phyloP scores from a whole-genome alignment of 2,888 invertebrate species.

The Drosophila falleni region DNA sequence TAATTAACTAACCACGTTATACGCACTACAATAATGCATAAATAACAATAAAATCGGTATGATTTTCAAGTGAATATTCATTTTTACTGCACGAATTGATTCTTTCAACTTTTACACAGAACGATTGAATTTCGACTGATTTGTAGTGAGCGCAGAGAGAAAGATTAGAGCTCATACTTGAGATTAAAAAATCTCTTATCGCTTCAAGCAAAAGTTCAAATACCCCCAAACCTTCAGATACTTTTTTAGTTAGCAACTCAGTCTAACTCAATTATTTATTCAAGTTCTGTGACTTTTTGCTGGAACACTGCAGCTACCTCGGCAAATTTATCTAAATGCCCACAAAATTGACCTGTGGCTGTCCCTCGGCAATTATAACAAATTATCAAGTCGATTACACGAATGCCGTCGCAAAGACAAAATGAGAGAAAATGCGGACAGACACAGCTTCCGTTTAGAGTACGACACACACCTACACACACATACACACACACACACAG shows the following conservation, averaged over 20 bases:
- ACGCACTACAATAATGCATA: neutral
- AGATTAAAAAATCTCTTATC: no score
- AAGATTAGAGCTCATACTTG: no score
- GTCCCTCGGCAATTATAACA: conserved; percentile 78
- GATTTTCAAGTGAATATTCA: neutral
- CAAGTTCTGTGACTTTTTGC: conserved; percentile 59
- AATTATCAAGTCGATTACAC: conserved; percentile 79
- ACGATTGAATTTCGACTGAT: neutral
- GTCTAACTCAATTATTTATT: conserved; percentile 60
- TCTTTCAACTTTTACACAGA: neutral
- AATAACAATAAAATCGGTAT: neutral
- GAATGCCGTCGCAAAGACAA: conserved; percentile 43
- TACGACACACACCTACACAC: conserved; percentile 11
- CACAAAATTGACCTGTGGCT: conserved; percentile 78
- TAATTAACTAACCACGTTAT: neutral
- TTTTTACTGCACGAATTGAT: neutral
- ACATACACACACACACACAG: conserved; percentile 36
- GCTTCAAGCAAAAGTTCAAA: no score
- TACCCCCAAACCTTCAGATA: neutral
- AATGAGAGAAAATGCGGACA: conserved; percentile 7
- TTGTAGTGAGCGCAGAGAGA: no score
- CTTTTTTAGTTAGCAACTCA: conserved; percentile 2
- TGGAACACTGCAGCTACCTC: conserved; percentile 55
- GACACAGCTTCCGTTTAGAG: conserved; percentile 29
- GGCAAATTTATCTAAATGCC: conserved; percentile 74